Base-by-base conservation (phyloP, 2,113 vertebrate species). In the Astatoreochromis straeleni region DNA sequence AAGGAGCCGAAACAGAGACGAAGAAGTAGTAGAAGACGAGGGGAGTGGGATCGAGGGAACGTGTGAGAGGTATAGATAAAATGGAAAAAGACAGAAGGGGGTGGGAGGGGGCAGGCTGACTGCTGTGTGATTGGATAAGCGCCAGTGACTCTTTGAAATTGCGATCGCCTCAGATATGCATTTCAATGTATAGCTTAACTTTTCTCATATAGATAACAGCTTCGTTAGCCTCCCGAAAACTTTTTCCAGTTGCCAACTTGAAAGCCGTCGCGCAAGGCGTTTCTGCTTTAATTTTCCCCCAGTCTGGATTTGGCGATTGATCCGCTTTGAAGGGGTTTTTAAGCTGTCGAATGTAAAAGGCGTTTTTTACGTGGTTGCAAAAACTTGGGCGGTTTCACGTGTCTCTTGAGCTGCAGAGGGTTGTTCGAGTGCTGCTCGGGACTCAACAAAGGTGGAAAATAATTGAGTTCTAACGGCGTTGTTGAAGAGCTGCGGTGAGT, bases 101-200 rank as follows among this genome's bases (percentile, higher is more conserved):
- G n/a, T 2, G 13, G 54, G 19, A 16, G 40, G 85, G 17, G 88
- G 14, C 85, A 53, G 91, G 83, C 9, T 65, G 87, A 87, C 87
- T 92, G 94, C 92, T 95, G 94, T 79, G 87, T 94, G 92, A 94
- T 93, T 95, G 94, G 95, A 95, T 95, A 95, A 93, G 95, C 90
- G 91, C 88, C 90, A 94, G 86, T 92, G 91, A 93, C 83, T 95
- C 93, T 95, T 95, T 95, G 95, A 95, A 95, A 95, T 92, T 94
- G 91, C 38, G 92, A 93, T 95, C 26, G 9, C 80, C 68, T 89
- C 86, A 85, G 93, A 93, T 94, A 92, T 65, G 88, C 91, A 82
- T 92, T 92, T 93, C 84, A 89, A 94, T 75, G 84, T 92, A 92
- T 83, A 88, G 91, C 88, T 88, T 70, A 91, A 94, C 89, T 94